Evolutionary conservation across 2,797 vertebrate genomes (phyloP).

Genomic region (Apogon talboti): DNA sequence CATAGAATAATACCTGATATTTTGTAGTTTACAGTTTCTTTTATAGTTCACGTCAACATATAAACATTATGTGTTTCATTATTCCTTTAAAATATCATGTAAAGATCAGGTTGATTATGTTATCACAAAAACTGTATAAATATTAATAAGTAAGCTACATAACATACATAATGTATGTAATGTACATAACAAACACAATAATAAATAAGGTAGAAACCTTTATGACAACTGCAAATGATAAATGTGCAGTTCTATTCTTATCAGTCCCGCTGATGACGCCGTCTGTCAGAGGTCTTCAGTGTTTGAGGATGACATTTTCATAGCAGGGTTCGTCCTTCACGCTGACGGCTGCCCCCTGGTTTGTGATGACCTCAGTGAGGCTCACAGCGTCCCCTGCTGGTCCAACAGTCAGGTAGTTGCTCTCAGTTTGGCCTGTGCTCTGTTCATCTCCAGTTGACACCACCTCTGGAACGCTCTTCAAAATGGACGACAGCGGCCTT

Average conservation of each 20-base stretch:
- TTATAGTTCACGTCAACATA: background rate
- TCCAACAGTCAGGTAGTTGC: conserved; percentile 77
- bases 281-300: conserved; percentile 53
- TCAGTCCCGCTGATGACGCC: conserved; percentile 40
- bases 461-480: conserved; percentile 70
- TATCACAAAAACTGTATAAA: conserved; percentile 6
- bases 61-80: background rate
- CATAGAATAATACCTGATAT: background rate
- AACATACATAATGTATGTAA: background rate
- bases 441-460: conserved; percentile 40
- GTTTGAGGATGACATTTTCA: conserved; percentile 80
- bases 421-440: conserved; percentile 56
- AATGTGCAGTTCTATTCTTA: conserved; percentile 15
- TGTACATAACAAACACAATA: background rate
- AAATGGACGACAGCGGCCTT: conserved; percentile 78
- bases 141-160: background rate
- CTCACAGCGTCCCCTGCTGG: conserved; percentile 50
- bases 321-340: conserved; percentile 80
- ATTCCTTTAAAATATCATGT: background rate
- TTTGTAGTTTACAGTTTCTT: background rate
- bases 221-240: conserved; percentile 11
- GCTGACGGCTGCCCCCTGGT: conserved; percentile 58
- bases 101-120: background rate
- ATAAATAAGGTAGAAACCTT: no score
- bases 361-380: conserved; percentile 69